These are phyloP conservation scores for Neocrepidodera transversa DNA, from an alignment of 2,888 invertebrate genomes.

Conservation along the genomic window DNA sequence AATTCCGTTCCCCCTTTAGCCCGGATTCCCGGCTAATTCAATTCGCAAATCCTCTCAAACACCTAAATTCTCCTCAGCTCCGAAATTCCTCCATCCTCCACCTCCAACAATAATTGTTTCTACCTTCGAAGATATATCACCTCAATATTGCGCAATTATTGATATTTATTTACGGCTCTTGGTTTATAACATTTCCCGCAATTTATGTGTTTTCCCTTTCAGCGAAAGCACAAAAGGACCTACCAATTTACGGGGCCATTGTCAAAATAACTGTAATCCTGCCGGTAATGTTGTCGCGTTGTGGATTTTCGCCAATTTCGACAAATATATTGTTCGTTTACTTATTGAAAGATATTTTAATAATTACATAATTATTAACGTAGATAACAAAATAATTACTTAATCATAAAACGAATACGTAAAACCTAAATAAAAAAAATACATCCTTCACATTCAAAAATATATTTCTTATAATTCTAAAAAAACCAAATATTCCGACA, in stretches of 20 bases:
- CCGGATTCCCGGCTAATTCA: slow-evolving; percentile 31
- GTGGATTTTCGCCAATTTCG: too few relatives aligned
- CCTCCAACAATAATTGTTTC: slow-evolving; percentile 44
- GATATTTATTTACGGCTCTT: slow-evolving; percentile 49
- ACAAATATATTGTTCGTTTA: too few relatives aligned
- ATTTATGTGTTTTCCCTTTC: slow-evolving; percentile 42
- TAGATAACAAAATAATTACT: too few relatives aligned
- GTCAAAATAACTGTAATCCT: slow-evolving; percentile 38
- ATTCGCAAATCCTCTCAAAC: slow-evolving; percentile 40
- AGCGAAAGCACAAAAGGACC: slow-evolving; percentile 34
- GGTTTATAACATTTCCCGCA: slow-evolving; percentile 37
- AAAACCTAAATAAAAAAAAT: too few relatives aligned
- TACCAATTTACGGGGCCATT: slow-evolving; percentile 38
- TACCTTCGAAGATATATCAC: slow-evolving; percentile 46
- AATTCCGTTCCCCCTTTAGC: not conserved
- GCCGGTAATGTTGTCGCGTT: not conserved
- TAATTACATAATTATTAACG: too few relatives aligned
- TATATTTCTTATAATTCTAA: too few relatives aligned
- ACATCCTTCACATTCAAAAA: too few relatives aligned
- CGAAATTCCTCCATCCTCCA: slow-evolving; percentile 42
- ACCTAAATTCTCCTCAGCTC: slow-evolving; percentile 45
- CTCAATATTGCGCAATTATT: slow-evolving; percentile 50
- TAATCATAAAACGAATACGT: too few relatives aligned
- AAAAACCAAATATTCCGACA: too few relatives aligned
- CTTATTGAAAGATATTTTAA: too few relatives aligned